These are phyloP conservation scores for Diorhabda carinulata DNA, from an alignment of 1,140 invertebrate species.

Conservation along the genomic window DNA sequence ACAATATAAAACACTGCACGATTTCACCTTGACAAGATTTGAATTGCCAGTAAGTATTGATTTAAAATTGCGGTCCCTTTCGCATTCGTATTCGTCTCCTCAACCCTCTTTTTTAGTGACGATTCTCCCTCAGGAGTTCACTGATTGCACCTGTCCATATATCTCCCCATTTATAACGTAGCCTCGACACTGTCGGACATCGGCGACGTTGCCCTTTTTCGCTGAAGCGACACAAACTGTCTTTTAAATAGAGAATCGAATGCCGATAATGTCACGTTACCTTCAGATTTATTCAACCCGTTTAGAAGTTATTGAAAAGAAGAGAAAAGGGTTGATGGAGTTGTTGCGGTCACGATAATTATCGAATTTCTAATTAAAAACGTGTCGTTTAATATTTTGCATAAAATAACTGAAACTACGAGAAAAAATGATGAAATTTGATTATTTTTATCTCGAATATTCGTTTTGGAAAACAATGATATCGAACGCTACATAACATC, in stretches of 20 bases:
- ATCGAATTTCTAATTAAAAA: conserved; percentile 7
- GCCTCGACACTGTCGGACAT: conserved; percentile 21
- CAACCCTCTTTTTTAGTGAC: conserved; percentile 39
- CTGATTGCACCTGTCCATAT: conserved; percentile 46
- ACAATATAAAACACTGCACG: not conserved
- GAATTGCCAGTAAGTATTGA: conserved; percentile 34
- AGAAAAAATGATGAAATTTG: no score
- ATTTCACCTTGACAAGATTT: conserved; percentile 28
- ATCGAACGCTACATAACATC: no score
- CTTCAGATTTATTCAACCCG: conserved; percentile 44
- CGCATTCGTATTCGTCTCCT: conserved; percentile 36
- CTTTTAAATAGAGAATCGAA: conserved; percentile 39
- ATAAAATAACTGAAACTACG: no score
- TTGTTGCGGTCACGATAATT: conserved; percentile 8
- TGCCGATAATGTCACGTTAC: conserved; percentile 43
- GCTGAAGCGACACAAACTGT: conserved; percentile 41
- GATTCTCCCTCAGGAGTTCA: conserved; percentile 39
- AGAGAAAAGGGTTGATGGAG: not conserved
- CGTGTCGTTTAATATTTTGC: not conserved
- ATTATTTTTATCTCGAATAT: no score
- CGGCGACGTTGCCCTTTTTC: conserved; percentile 37
- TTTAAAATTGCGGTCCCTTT: conserved; percentile 35
- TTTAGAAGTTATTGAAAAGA: conserved; percentile 19
- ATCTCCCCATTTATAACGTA: conserved; percentile 39
- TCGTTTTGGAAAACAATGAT: no score